Evolutionary conservation across 2,797 vertebrate species (phyloP), one percentile per base, ranked within the genome.

Genomic region (Acanthornis magna): DNA sequence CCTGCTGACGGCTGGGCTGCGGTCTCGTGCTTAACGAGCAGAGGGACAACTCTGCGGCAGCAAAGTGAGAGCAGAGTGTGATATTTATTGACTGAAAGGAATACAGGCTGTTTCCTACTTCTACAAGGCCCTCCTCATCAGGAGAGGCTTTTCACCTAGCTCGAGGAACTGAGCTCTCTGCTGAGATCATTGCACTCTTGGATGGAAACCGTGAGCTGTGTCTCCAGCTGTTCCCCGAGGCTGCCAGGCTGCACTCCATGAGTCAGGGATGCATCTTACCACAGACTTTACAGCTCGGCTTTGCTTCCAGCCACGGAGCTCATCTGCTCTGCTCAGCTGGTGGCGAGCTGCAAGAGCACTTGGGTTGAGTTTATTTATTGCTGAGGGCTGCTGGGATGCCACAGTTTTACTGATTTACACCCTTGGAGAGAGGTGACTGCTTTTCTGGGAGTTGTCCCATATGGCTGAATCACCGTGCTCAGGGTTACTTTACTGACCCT

Each of bases 341-440:
- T 72, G 42, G 50, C 0, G 0, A 85, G 65, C 84, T 51, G 25
- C 1, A 4, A 22, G 86, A 85, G 85, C 51, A 23, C 80, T 82
- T 29, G 53, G 25, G 58, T 55, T 85, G 80, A 45, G 48, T 85
- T 87, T 87, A 47, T 85, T 96, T 91, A 95, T 85, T 91, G 83
- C 93, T 38, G 30, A 89, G 55, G 72, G 55, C 77, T 79, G 42
- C 77, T 50, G 42, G 36, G 71, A 54, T 77, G 78, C n/a, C 71
- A 77, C 57, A 30, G 3, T 80, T 71, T 13, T 29, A 62, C 40
- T 60, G 74, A 89, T 91, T 93, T 89, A 92, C 23, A 57, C 30
- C 50, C 74, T 68, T 32, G 34, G 38, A 67, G 90, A 86, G 62
- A 68, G 78, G 34, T 5, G 2, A 57, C 67, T 89, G 1, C 0